These are phyloP conservation scores for Rhizoglyphus robini DNA, from an alignment of 1,140 invertebrate genomes.

Conservation along the genomic window DNA sequence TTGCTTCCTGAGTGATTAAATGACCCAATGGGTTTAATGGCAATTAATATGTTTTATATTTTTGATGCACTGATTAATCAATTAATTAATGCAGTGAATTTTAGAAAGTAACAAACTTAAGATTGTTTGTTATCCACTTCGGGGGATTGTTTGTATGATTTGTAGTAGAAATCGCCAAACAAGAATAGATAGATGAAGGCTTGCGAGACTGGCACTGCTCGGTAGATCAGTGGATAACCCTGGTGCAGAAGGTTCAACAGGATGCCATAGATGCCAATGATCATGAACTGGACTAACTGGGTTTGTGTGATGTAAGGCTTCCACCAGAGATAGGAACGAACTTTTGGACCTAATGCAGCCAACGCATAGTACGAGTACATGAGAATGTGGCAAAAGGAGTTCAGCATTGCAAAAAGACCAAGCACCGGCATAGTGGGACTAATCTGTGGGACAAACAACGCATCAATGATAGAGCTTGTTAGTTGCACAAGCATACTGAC, in stretches of 20 bases:
- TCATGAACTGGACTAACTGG: conserved; percentile 34
- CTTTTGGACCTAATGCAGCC: conserved; percentile 34
- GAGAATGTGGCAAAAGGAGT: conserved; percentile 61
- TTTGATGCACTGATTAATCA: too few species aligned
- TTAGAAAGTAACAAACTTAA: too few species aligned
- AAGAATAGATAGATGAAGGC: conserved; percentile 60
- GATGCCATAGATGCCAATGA: conserved; percentile 10
- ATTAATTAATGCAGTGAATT: too few species aligned
- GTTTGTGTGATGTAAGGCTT: conserved; percentile 40
- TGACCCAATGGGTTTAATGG: too few species aligned
- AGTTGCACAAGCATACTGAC: conserved; percentile 61
- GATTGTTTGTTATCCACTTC: too few species aligned
- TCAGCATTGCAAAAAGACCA: conserved; percentile 53
- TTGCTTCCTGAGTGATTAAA: background rate
- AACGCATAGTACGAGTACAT: conserved; percentile 42
- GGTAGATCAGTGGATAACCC: conserved; percentile 39
- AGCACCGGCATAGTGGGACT: conserved; percentile 15
- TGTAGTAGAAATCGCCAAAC: conserved; percentile 79
- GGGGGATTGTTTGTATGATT: conserved; percentile 57
- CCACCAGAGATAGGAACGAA: conserved; percentile 41
- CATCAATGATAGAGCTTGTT: conserved; percentile 31
- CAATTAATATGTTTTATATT: too few species aligned
- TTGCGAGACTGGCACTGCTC: conserved; percentile 73
- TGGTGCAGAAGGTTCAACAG: background rate
- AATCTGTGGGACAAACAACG: background rate